These are phyloP conservation scores for Tonatia bakeri DNA, from an alignment of 2,113 vertebrate species.

Conservation along the genomic window DNA sequence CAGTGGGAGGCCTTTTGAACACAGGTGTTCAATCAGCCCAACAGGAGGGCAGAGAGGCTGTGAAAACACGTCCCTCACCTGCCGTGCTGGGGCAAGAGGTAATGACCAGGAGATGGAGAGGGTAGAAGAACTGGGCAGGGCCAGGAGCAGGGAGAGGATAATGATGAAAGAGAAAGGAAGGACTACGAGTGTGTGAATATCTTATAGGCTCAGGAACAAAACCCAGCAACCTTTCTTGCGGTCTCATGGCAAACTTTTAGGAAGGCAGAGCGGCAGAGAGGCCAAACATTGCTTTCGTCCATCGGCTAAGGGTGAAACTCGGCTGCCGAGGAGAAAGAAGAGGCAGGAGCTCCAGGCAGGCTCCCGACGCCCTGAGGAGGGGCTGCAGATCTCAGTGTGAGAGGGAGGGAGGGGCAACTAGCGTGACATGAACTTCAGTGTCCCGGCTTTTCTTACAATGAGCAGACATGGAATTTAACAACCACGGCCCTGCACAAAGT, in stretches of 20 bases:
- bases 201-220: not conserved
- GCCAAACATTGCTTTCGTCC: not conserved
- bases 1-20: not conserved
- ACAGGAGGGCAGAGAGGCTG: too few species aligned
- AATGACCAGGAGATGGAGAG: not conserved
- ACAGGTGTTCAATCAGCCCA: too few species aligned
- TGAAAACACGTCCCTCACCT: not conserved
- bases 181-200: not conserved
- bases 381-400: not conserved
- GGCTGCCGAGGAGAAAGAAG: conserved; percentile 39
- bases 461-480: conserved; percentile 46
- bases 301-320: not conserved
- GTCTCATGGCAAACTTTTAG: not conserved
- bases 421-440: not conserved
- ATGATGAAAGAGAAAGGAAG: not conserved
- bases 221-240: not conserved
- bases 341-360: conserved; percentile 19
- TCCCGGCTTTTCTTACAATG: conserved; percentile 49
- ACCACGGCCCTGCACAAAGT: not conserved
- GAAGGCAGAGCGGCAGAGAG: not conserved
- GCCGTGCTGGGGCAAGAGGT: not conserved
- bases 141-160: too few species aligned
- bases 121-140: not conserved
- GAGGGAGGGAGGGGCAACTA: not conserved
- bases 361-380: conserved; percentile 28